These are phyloP conservation scores for Pelosia muscerda DNA, from an alignment of 2,888 invertebrate genomes.

Conservation along the genomic window DNA sequence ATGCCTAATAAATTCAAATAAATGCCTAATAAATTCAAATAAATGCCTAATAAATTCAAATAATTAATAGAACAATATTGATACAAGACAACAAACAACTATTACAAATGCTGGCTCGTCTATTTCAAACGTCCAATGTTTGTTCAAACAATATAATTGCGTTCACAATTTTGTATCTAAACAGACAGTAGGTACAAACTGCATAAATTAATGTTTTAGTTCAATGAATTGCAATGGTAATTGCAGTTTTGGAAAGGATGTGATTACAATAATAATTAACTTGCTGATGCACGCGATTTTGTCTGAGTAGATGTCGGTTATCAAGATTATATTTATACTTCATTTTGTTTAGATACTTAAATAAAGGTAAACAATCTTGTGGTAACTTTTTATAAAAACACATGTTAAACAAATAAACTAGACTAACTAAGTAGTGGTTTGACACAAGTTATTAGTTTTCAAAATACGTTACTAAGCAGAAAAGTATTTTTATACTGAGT, in stretches of 20 bases:
- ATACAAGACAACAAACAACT: background rate
- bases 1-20: background rate
- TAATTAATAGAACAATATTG: slow-evolving; percentile 4
- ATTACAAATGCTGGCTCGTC: background rate
- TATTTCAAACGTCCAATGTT: slow-evolving; percentile 6
- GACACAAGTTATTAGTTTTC: too few species aligned
- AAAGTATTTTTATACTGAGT: too few species aligned
- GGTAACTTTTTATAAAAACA: too few species aligned
- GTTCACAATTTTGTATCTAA: slow-evolving; percentile 12
- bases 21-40: too few species aligned
- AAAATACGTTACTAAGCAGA: too few species aligned
- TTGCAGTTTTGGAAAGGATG: background rate
- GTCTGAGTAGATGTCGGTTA: too few species aligned
- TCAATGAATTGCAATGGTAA: background rate
- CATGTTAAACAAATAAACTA: too few species aligned
- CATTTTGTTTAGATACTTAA: too few species aligned
- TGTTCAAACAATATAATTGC: background rate
- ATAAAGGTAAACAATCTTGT: too few species aligned
- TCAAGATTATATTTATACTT: too few species aligned
- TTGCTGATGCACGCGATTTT: background rate
- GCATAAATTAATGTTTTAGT: background rate
- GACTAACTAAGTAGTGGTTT: too few species aligned
- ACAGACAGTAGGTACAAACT: background rate
- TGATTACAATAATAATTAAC: background rate
- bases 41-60: background rate